phyloP scores from a whole-genome alignment of 2,888 invertebrate species.

The Drosophila glabriapex region DNA sequence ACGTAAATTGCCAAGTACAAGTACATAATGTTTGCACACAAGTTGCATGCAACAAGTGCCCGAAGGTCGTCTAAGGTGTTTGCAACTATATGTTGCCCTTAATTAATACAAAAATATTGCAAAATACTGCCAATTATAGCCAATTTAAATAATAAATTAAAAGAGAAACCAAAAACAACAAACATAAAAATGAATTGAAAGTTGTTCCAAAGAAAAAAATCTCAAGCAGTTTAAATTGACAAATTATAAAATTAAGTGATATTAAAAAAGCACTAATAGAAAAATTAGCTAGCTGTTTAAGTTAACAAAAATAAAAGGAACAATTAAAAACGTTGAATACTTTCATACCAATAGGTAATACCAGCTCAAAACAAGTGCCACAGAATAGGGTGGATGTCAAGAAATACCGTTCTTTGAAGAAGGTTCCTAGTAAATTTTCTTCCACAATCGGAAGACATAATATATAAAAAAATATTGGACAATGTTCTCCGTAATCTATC shows the following conservation, averaged over 20 bases:
- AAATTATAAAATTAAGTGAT: neutral
- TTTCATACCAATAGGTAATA: neutral
- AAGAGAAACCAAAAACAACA: neutral
- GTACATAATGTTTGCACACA: neutral
- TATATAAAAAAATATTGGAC: neutral
- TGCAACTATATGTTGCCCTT: neutral
- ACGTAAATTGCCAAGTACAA: constrained; percentile 29
- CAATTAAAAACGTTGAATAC: neutral
- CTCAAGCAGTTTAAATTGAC: neutral
- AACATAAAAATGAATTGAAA: neutral
- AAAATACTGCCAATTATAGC: neutral
- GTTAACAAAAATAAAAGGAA: too few relatives aligned
- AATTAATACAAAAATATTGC: neutral
- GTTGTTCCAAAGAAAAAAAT: neutral
- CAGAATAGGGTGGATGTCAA: neutral
- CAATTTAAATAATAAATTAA: neutral
- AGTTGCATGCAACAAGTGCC: constrained; percentile 21
- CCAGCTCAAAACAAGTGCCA: neutral
- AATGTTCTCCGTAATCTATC: neutral
- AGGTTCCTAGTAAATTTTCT: neutral
- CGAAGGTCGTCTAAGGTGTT: constrained; percentile 15
- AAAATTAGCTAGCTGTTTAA: neutral
- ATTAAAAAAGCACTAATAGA: neutral
- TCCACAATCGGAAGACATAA: neutral
- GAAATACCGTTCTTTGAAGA: neutral